Percentiles rank a stretch among this genome's conserved stretches.
Conservation (phyloP, 2,113 vertebrate genomes). For the Chloropsis hardwickii region DNA sequence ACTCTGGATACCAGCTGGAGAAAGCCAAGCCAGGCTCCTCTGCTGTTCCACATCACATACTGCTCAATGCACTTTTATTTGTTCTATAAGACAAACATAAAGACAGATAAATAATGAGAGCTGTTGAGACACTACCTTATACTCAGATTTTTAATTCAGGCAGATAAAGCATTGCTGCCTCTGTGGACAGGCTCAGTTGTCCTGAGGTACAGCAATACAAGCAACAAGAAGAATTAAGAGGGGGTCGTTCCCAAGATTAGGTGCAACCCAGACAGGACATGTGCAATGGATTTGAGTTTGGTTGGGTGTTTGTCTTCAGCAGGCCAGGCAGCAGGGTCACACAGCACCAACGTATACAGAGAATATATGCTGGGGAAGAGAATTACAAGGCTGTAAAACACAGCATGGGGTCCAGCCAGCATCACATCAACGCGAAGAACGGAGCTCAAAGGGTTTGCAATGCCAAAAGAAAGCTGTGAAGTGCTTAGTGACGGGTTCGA, state of each 20-base stretch:
- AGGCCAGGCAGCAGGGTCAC: background rate
- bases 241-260: background rate
- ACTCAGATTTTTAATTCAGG: background rate
- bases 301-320: background rate
- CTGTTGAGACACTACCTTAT: background rate
- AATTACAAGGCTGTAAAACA: constrained; percentile 24
- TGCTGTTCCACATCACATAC: background rate
- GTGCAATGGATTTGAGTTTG: background rate
- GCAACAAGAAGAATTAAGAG: background rate
- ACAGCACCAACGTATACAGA: background rate
- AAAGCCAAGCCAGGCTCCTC: background rate
- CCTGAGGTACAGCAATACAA: background rate
- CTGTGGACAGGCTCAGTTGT: background rate
- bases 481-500: background rate
- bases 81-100: background rate
- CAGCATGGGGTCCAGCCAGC: background rate
- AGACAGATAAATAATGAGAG: background rate
- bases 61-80: background rate
- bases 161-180: background rate
- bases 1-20: background rate
- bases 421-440: background rate
- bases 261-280: background rate
- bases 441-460: background rate
- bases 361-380: background rate
- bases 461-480: background rate